Conservation (phyloP, 2,888 invertebrate genomes). For the Trissoscelio sp. region DNA sequence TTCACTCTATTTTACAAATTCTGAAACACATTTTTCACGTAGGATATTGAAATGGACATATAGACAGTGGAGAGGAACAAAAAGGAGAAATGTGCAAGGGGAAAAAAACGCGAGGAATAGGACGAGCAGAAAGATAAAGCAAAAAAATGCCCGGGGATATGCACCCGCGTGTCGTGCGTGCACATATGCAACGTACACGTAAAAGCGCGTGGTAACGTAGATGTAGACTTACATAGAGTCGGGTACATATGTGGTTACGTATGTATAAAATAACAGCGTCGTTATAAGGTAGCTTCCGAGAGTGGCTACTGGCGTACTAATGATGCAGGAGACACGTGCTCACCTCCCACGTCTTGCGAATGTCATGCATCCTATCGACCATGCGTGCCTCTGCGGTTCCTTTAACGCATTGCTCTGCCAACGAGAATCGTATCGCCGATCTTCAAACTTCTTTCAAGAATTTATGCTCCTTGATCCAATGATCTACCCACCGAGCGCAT, state of each 20-base stretch:
- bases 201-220: slow-evolving; percentile 42
- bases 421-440: slow-evolving; percentile 53
- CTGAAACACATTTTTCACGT: slow-evolving; percentile 5
- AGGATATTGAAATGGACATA: slow-evolving; percentile 22
- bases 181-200: slow-evolving; percentile 42
- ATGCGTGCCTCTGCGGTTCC: slow-evolving; percentile 67
- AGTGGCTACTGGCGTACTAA: slow-evolving; percentile 72
- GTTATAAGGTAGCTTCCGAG: slow-evolving; percentile 60
- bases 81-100: slow-evolving; percentile 1
- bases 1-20: not conserved
- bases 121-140: slow-evolving; percentile 8
- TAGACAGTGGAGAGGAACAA: slow-evolving; percentile 4
- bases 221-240: slow-evolving; percentile 33
- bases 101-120: slow-evolving; percentile 11
- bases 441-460: slow-evolving; percentile 50
- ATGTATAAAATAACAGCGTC: slow-evolving; percentile 64
- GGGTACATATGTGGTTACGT: slow-evolving; percentile 51
- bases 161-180: slow-evolving; percentile 56
- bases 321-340: slow-evolving; percentile 78
- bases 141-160: slow-evolving; percentile 44
- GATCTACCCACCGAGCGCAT: slow-evolving; percentile 31
- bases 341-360: slow-evolving; percentile 74
- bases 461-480: slow-evolving; percentile 42
- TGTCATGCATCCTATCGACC: slow-evolving; percentile 71
- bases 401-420: slow-evolving; percentile 62